Evolutionary conservation across 2,797 vertebrate species (phyloP), one percentile per base, ranked within the genome.

Genomic region (Sebastiscus albofasciatus): DNA sequence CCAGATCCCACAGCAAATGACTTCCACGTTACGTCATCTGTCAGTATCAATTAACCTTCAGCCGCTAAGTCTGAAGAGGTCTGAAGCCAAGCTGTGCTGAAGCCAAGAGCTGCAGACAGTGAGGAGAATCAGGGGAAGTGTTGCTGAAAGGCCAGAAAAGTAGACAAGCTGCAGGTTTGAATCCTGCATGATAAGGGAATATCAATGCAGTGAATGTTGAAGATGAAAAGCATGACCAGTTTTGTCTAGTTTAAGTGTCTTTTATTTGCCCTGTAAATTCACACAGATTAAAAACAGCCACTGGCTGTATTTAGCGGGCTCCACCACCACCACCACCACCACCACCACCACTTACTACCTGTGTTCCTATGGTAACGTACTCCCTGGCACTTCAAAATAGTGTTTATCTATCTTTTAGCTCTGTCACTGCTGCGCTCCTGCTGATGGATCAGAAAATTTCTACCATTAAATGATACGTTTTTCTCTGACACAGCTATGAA

Each of bases 1-100:
- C 91, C 88, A 88, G 85, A 86, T 67, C 81, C 67, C 56, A 69
- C 67, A 58, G 55, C 61, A 80, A 82, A 85, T 87, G 65, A 87
- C 83, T 87, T 90, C 75, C 85, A 83, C 26, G 29, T 88, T 83
- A 87, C 68, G 75, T 92, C 92, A 90, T 77, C 83, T 71, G 75
- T 92, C 93, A 83, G 74, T 72, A 67, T 82, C 75, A 58, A 75
- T 91, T 89, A 86, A 86, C 84, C 85, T 78, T 58, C 54, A 83
- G 66, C 81, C 39, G 22, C 54, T 59, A 60, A 77, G 67, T 86
- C 84, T 81, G 67, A 71, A 26, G 67, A 67, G 76, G 69, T 77
- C 77, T 31, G 69, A 71, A 42, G 83, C 75, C 64, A 80, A 79
- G 52, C 72, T 31, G 12, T 42, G 36, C 82, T 56, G 36, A 59